These are phyloP conservation scores for Vulpes lagopus DNA, from an alignment of 2,113 vertebrate species.

Conservation along the genomic window DNA sequence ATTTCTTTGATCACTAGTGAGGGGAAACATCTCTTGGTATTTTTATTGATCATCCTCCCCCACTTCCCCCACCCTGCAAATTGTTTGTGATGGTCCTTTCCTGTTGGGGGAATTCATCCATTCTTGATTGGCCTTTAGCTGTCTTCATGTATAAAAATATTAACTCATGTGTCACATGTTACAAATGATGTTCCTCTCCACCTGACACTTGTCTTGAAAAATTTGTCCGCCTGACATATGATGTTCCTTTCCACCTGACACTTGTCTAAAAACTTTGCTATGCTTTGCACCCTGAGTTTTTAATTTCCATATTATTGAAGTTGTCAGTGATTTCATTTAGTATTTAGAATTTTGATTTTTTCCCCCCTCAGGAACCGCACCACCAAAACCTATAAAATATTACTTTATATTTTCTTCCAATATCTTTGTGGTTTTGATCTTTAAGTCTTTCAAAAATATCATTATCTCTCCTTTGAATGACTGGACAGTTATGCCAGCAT, in stretches of 20 bases:
- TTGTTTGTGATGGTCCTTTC: not conserved
- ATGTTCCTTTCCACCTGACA: not conserved
- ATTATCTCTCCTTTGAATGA: not conserved
- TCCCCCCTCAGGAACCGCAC: not conserved
- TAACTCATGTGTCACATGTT: not conserved
- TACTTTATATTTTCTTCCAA: not conserved
- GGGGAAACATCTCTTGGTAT: not conserved
- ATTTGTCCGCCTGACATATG: not conserved
- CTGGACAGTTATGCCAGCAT: not conserved
- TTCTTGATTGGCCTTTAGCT: not conserved
- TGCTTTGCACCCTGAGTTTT: not conserved
- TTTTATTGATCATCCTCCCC: not conserved
- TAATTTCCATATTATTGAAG: not conserved
- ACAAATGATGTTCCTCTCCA: not conserved
- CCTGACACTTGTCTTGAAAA: not conserved
- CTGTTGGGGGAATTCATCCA: not conserved
- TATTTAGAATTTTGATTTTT: constrained; percentile 1
- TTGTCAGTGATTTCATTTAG: not conserved
- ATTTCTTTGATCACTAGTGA: not conserved
- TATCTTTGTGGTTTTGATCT: not conserved
- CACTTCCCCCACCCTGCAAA: not conserved
- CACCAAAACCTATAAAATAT: not conserved
- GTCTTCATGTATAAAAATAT: not conserved
- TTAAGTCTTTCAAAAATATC: not conserved
- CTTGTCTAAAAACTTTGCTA: not conserved